A percentile compares a stretch with the other conserved stretches of the same genome.
phyloP scores from a whole-genome alignment of 2,113 vertebrate species.

The Brachypodius melanocephalos region DNA sequence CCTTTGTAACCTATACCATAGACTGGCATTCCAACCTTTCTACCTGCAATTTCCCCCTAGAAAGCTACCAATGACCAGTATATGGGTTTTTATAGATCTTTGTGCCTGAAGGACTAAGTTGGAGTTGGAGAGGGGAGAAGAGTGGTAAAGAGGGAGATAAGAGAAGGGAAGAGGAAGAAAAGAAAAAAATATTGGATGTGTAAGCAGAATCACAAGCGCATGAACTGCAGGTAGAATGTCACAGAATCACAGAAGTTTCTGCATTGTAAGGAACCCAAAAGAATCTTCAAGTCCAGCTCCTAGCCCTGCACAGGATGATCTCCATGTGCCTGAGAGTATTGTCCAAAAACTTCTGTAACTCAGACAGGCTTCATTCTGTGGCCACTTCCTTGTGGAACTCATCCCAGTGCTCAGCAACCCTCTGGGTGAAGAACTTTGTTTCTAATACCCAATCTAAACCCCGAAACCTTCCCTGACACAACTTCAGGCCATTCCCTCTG shows the following conservation, averaged over 20 bases:
- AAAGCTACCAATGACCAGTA: background rate
- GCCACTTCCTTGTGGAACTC: background rate
- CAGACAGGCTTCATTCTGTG: background rate
- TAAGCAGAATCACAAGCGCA: background rate
- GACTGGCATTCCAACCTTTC: background rate
- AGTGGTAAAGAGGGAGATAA: fast-evolving
- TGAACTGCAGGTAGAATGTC: background rate
- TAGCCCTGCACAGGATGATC: background rate
- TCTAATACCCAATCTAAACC: background rate
- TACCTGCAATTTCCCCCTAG: background rate
- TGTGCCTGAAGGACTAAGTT: background rate
- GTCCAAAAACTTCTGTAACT: too few relatives aligned
- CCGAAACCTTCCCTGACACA: background rate
- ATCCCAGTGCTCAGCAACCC: background rate
- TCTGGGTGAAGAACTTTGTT: background rate
- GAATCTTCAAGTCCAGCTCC: fast-evolving
- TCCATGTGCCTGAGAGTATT: background rate
- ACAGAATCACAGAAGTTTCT: background rate
- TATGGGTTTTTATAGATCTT: background rate
- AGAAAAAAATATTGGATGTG: background rate
- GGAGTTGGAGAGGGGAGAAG: fast-evolving
- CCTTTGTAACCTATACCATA: background rate
- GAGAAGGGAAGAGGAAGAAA: fast-evolving
- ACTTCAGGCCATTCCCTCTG: background rate
- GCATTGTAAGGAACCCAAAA: background rate